Percentiles rank a stretch among this genome's conserved stretches.
Evolutionary conservation across 1,140 invertebrate genomes (phyloP).

Genomic region (Drosophila melanogaster): Release_6_plus_ISO1_MT NT_033779.5:1187001-1187500

Average conservation of each 20-base stretch:
- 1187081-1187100: slow-evolving; percentile 2
- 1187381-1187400: slow-evolving; percentile 21
- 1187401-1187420: slow-evolving; percentile 4
- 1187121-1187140: neutral
- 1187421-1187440: slow-evolving; percentile 41
- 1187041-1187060: slow-evolving; percentile 40
- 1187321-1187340: slow-evolving; percentile 43
- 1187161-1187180: too few relatives aligned
- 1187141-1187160: neutral
- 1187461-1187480: slow-evolving; percentile 5
- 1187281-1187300: slow-evolving; percentile 46
- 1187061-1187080: slow-evolving; percentile 30
- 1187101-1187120: neutral
- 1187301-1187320: slow-evolving; percentile 53
- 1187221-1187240: slow-evolving; percentile 14
- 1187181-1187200: neutral
- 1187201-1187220: slow-evolving; percentile 4
- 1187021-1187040: slow-evolving; percentile 42
- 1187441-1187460: slow-evolving; percentile 10
- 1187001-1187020: slow-evolving; percentile 6
- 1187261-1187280: slow-evolving; percentile 50
- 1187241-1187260: slow-evolving; percentile 20
- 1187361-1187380: slow-evolving; percentile 31
- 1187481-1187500: slow-evolving; percentile 61
- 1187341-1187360: slow-evolving; percentile 27